Base-by-base conservation (phyloP, 2,113 vertebrate genomes). In the Pandion haliaetus region DNA sequence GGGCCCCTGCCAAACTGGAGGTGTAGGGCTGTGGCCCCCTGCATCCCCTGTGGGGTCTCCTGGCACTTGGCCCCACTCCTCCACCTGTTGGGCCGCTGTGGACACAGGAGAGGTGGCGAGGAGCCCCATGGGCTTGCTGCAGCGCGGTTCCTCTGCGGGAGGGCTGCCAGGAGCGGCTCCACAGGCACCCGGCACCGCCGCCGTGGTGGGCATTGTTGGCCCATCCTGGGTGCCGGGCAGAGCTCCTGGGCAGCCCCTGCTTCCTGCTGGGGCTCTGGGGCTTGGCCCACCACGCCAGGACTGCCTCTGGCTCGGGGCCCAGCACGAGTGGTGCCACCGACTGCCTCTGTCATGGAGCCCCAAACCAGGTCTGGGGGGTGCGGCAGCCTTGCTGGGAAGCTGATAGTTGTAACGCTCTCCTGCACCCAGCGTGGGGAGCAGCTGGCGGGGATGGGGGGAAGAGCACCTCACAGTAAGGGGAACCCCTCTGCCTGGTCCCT, bases 81-180 rank as follows among this genome's bases (percentile, higher is more conserved):
- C 17, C 9, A 40, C 13, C 36, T 4, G 2, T 26, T 2, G 0
- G 40, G 59, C 54, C 2, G 1, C 70, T n/a, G 71, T 4, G 24
- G 44, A 17, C n/a, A 4, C 32, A 21, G 36, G 20, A 34, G 73
- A 79, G 61, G 32, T 16, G 58, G 5, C 34, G 36, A 52, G 76
- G 31, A 89, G 31, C 31, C 15, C 80, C 5, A 1, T 15, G 59
- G 67, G 36, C 17, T 81, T 21, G 34, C 59, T 36, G 18, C 10
- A 7, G 32, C 3, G 0, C 1, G 1, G 21, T 8, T 76, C 32
- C n/a, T 59, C 44, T 45, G 14, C 7, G 26, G 69, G n/a, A 84
- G 16, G 18, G 40, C 54, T 81, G 90, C 80, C 83, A 36, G 57
- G 42, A 82, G 67, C 8, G 3, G 15, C 79, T 62, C 57, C 1